A percentile compares a stretch with the other conserved stretches of the same genome.
These are phyloP conservation scores for Emydura subglobosa DNA, from an alignment of 2,113 vertebrate species.

Conservation along the genomic window DNA sequence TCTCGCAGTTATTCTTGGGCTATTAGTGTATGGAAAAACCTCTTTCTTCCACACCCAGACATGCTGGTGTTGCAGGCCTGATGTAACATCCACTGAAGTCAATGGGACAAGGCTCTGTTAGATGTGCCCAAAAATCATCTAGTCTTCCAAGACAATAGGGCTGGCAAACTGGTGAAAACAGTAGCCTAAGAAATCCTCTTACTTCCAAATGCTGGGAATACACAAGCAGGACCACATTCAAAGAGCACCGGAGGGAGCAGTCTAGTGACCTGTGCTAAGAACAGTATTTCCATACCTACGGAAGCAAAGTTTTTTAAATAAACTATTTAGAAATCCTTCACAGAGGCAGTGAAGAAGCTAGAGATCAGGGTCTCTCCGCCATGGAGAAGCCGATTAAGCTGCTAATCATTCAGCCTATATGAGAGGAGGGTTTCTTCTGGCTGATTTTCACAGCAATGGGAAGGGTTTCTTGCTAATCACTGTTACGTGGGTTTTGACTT, in stretches of 20 bases:
- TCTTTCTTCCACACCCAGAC: too few species aligned
- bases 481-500: background rate
- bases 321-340: background rate
- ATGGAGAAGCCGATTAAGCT: background rate
- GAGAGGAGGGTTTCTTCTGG: background rate
- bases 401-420: background rate
- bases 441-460: background rate
- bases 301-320: background rate
- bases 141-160: background rate
- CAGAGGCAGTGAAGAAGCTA: background rate
- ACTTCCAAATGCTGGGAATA: background rate
- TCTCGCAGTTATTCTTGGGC: too few species aligned
- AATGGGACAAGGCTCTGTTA: background rate
- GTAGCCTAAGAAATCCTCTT: background rate
- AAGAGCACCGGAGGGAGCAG: background rate
- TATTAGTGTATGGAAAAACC: too few species aligned
- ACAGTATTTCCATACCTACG: background rate
- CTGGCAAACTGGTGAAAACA: too few species aligned
- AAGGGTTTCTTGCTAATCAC: background rate
- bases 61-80: background rate
- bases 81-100: background rate
- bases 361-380: background rate
- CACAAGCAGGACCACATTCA: background rate
- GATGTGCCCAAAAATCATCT: background rate
- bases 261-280: background rate